These are phyloP conservation scores for Drosophila maculinotata DNA, from an alignment of 2,888 invertebrate genomes.

Conservation along the genomic window DNA sequence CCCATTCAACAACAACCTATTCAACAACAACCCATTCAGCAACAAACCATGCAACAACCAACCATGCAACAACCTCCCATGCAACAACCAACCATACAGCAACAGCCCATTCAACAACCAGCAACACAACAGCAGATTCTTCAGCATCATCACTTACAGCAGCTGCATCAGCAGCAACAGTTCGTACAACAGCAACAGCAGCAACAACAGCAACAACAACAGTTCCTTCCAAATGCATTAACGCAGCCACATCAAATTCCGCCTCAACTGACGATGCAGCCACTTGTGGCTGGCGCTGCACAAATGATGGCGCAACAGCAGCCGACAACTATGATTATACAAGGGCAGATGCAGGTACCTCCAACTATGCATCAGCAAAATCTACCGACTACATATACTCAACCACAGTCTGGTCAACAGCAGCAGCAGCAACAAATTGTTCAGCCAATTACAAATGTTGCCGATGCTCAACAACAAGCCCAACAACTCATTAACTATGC, in stretches of 20 bases:
- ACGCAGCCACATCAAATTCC: slow-evolving; percentile 57
- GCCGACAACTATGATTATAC: slow-evolving; percentile 67
- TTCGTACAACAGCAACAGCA: slow-evolving; percentile 85
- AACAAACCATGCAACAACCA: slow-evolving; percentile 32
- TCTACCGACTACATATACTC: slow-evolving; percentile 49
- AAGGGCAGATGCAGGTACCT: slow-evolving; percentile 68
- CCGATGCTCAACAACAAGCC: slow-evolving; percentile 55
- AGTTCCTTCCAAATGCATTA: slow-evolving; percentile 84
- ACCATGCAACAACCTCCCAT: slow-evolving; percentile 34
- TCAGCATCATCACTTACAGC: slow-evolving; percentile 70
- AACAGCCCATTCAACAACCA: slow-evolving; percentile 41
- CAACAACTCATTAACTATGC: slow-evolving; percentile 58
- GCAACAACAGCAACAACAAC: slow-evolving; percentile 86
- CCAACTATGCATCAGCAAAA: slow-evolving; percentile 59
- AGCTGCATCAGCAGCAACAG: slow-evolving; percentile 27
- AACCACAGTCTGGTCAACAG: slow-evolving; percentile 29
- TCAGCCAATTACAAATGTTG: slow-evolving; percentile 42
- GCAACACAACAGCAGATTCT: slow-evolving; percentile 65
- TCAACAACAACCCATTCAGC: background rate
- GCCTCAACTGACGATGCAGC: slow-evolving; percentile 85
- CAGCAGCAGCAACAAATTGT: slow-evolving; percentile 40
- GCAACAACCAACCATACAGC: slow-evolving; percentile 69
- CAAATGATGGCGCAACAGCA: slow-evolving; percentile 84
- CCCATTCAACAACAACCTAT: slow-evolving; percentile 26
- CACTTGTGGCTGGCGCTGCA: slow-evolving; percentile 75